Evolutionary conservation across 2,797 vertebrate species (phyloP).

Genomic region (Malurus splendens): DNA sequence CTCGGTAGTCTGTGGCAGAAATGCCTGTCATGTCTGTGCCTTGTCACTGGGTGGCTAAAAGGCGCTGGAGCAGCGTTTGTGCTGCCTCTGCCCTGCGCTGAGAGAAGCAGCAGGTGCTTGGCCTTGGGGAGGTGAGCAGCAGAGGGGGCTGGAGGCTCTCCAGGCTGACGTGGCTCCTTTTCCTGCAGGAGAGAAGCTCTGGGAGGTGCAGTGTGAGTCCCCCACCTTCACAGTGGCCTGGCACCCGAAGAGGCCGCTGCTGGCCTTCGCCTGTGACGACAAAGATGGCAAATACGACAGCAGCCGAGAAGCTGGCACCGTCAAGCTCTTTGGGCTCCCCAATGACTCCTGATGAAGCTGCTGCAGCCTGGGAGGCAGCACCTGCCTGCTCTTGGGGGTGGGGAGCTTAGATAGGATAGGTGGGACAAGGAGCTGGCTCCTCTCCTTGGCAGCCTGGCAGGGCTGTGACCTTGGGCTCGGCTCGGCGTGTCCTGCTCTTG

Average conservation of each 20-base stretch:
- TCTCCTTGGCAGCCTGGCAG: neutral
- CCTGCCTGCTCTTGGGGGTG: neutral
- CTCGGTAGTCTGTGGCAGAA: neutral
- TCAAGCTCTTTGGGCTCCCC: constrained; percentile 95
- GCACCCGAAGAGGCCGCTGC: constrained; percentile 92
- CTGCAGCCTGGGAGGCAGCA: accelerated
- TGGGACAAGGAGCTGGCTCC: neutral
- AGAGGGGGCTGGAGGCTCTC: neutral
- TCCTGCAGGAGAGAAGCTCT: constrained; percentile 89
- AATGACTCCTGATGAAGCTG: constrained; percentile 82
- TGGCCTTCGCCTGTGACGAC: constrained; percentile 96
- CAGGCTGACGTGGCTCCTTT: neutral
- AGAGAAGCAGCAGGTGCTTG: neutral
- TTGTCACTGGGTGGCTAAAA: neutral
- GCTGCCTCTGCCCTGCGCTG: neutral
- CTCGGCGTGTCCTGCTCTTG: accelerated
- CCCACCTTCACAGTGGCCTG: constrained; percentile 97
- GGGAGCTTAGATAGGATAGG: neutral
- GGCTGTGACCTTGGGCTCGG: neutral
- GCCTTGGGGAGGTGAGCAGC: neutral
- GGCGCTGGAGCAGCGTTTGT: neutral
- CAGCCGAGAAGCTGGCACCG: constrained; percentile 92
- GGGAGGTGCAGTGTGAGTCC: constrained; percentile 97
- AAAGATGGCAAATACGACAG: constrained; percentile 97
- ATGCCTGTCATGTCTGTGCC: neutral